Evolutionary conservation across 1,140 invertebrate species (phyloP), one percentile per base, ranked within the genome.

Genomic region (Drosophila obscura): DNA sequence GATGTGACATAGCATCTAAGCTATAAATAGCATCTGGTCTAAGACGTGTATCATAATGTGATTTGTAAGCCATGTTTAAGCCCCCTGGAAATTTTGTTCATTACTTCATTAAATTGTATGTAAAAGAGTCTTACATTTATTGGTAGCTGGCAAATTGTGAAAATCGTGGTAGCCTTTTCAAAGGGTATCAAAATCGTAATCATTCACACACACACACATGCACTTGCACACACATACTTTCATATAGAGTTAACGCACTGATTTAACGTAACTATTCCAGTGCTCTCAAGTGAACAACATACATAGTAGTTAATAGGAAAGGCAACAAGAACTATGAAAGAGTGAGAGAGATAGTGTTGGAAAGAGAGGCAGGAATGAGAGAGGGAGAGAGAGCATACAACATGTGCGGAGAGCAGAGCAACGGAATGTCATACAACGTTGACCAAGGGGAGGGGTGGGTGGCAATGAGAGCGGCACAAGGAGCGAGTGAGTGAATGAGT

Each of bases 251-350:
- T 35, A 77, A 78, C 82, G 78, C 82, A 78, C 71, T 87, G 82
- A 85, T 87, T 85, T 85, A 85, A 87, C 78, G 82, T 85, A 81
- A 87, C 79, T 87, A 88, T 87, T 87, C 67, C 66, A 39, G 35
- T 75, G 63, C 60, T 59, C 51, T 75, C 56, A 81, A 80, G 67
- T 78, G 64, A 78, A 73, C 78, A 71, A 73, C 78, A 71, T 83
- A 39, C 35, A 39, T 11, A 39, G 35, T 39, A 83, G 80, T 87
- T 88, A 87, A 87, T 75, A 68, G 63, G 59, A 69, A 68, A 74
- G 76, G 68, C 72, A 80, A 69, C 59, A 81, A 73, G 50, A 77
- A 71, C 73, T 63, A 74, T 4, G 55, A 63, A 60, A 52, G 16
- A 58, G 43, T 46, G 8, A 43, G 5, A 26, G 41, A 56, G 16